A percentile compares a stretch with the other conserved stretches of the same genome.
phyloP scores from a whole-genome alignment of 37 sponge, comb jelly and placozoan species.

The Dysidea cf. avara region DNA sequence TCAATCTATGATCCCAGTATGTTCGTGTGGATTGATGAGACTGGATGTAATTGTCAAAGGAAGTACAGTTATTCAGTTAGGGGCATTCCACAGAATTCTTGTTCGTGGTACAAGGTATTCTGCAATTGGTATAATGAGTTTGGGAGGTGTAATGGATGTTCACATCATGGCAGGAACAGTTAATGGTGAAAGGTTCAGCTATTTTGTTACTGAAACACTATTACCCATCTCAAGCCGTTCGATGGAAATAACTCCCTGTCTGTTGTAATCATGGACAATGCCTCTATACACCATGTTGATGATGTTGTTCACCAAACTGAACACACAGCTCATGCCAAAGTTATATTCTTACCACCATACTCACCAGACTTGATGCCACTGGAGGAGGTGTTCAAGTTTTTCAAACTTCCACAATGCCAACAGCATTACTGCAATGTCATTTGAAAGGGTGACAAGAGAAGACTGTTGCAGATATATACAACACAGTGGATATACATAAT shows the following conservation, averaged over 20 bases:
- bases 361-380: conserved; percentile 33
- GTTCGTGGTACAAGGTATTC: conserved; percentile 4
- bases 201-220: conserved; percentile 3
- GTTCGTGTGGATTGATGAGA: conserved; percentile 29
- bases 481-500: conserved; percentile 16
- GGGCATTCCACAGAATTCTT: neutral
- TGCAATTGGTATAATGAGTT: neutral
- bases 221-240: conserved; percentile 8
- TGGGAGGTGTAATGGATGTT: neutral
- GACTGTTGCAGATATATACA: conserved; percentile 21
- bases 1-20: conserved; percentile 4
- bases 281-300: neutral
- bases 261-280: no score
- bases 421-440: conserved; percentile 26
- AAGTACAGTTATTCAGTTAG: conserved; percentile 9
- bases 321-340: neutral
- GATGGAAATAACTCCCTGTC: neutral
- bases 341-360: conserved; percentile 19
- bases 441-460: neutral
- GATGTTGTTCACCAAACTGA: neutral
- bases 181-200: conserved; percentile 9
- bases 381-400: conserved; percentile 19
- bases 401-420: no score
- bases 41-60: neutral
- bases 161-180: conserved; percentile 8